Percentiles rank a stretch among this genome's conserved stretches.
These are phyloP conservation scores for fruit fly (Drosophila melanogaster) DNA, from an alignment of 1,140 invertebrate species.

Conservation along the genomic window DNA sequence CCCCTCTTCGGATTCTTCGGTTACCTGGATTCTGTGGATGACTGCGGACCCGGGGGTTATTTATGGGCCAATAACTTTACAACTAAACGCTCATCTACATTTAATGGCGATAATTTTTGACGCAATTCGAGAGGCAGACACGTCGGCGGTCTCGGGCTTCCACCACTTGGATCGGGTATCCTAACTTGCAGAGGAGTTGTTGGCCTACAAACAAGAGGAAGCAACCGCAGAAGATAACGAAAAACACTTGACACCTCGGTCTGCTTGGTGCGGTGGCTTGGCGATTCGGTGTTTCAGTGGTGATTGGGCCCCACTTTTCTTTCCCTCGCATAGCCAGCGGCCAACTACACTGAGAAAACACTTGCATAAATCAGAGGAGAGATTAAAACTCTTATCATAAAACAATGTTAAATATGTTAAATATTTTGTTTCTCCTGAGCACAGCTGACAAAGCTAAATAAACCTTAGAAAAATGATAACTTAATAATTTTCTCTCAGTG, in stretches of 20 bases:
- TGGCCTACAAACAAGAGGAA: constrained; percentile 61
- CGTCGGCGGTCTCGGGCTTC: constrained; percentile 26
- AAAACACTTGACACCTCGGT: constrained; percentile 75
- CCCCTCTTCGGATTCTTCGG: not conserved
- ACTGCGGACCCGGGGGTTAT: constrained; percentile 39
- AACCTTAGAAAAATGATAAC: too few relatives aligned
- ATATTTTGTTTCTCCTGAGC: too few relatives aligned
- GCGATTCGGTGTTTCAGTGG: not conserved
- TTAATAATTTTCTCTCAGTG: not conserved
- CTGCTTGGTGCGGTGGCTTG: not conserved
- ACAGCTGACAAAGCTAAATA: too few relatives aligned
- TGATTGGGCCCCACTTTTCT: constrained; percentile 3
- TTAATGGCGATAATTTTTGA: constrained; percentile 82
- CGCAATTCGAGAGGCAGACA: constrained; percentile 76
- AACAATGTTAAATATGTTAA: too few relatives aligned
- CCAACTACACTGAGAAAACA: constrained; percentile 2
- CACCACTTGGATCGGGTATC: constrained; percentile 4
- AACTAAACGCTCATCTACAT: constrained; percentile 83
- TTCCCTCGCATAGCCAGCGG: constrained; percentile 25
- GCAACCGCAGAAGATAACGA: constrained; percentile 69
- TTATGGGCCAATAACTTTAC: constrained; percentile 80
- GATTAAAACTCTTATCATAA: too few relatives aligned
- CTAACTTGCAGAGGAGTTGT: constrained; percentile 14
- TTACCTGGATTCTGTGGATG: constrained; percentile 3
- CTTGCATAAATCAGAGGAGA: not conserved